Base-by-base conservation (phyloP, 2,888 invertebrate species). In the Tenthredo amoena region DNA sequence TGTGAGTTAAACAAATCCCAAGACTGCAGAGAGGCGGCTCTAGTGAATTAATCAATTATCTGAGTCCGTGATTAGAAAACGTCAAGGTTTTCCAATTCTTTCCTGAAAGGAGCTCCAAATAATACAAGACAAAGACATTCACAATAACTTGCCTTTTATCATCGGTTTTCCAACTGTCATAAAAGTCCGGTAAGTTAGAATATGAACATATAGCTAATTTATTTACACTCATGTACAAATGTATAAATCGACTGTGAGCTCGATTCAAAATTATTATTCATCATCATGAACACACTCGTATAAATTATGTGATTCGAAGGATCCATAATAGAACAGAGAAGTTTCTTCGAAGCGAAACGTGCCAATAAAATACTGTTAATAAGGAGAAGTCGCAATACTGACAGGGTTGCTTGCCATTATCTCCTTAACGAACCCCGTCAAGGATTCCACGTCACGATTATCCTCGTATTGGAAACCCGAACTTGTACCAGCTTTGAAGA, bases 401-500 rank as follows among this genome's bases (percentile, higher is more conserved):
- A 55, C n/a, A 55, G 55, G n/a, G n/a, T 5, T n/a, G 55, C 55
- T 55, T 55, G 55, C n/a, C 55, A n/a, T 55, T 55, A 55, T 18
- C 55, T 55, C 55, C n/a, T n/a, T 1, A 55, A 55, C n/a, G 55
- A 55, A n/a, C n/a, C 7, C n/a, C 55, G 18, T n/a, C 55, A 55
- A n/a, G n/a, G 55, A n/a, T 55, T 55, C 55, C 6, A n/a, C 55
- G 55, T 55, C 55, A 3, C 47, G 47, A 55, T 1, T 7, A 55
- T n/a, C 6, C 55, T 55, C 4, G 47, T 47, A 47, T 47, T 47
- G 47, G 47, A 47, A 15, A 15, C 47, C 68, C 68, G 68, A 31
- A 34, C 68, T 68, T 68, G 12, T 68, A 26, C 68, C 68, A 68
- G 68, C 68, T 31, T 21, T 68, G 31, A 68, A 68, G 68, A 26